Evolutionary conservation across 2,113 vertebrate genomes (phyloP).

Genomic region (Microcebus griseorufus): DNA sequence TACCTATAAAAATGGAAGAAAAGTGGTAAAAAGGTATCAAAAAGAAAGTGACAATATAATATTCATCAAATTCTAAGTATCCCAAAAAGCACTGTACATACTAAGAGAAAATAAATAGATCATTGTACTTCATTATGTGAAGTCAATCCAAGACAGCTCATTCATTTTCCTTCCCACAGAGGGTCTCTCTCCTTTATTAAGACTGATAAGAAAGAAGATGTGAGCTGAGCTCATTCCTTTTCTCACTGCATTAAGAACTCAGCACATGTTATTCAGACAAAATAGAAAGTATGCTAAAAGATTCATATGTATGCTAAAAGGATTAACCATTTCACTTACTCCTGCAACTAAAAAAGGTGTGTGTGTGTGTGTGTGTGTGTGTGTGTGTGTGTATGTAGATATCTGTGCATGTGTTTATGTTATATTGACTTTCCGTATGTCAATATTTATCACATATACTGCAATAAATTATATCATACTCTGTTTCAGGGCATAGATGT

Average conservation of each 20-base stretch:
- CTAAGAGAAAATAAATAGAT: constrained; percentile 37
- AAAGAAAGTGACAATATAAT: not conserved
- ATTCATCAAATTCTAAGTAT: constrained; percentile 20
- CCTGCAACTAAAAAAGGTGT: not conserved
- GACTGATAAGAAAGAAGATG: constrained; percentile 30
- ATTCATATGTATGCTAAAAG: not conserved
- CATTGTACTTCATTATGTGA: not conserved
- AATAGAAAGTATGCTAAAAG: not conserved
- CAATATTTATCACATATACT: not conserved
- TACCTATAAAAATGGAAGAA: not conserved
- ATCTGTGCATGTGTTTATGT: not conserved
- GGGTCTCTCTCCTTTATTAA: not conserved
- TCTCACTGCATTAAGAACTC: constrained; percentile 38
- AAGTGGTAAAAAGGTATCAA: not conserved
- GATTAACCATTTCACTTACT: constrained; percentile 27
- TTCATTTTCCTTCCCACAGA: constrained; percentile 19
- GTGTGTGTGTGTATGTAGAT: not conserved
- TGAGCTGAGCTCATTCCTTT: not conserved
- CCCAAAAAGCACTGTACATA: not conserved
- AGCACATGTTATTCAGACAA: not conserved
- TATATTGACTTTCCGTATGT: not conserved
- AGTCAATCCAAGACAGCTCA: not conserved
- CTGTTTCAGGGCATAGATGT: not conserved
- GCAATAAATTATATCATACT: not conserved
- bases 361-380: not conserved